Evolutionary conservation across 2,113 vertebrate genomes (phyloP), one percentile per base, ranked within the genome.

Genomic region (Syngnathus scovelli): DNA sequence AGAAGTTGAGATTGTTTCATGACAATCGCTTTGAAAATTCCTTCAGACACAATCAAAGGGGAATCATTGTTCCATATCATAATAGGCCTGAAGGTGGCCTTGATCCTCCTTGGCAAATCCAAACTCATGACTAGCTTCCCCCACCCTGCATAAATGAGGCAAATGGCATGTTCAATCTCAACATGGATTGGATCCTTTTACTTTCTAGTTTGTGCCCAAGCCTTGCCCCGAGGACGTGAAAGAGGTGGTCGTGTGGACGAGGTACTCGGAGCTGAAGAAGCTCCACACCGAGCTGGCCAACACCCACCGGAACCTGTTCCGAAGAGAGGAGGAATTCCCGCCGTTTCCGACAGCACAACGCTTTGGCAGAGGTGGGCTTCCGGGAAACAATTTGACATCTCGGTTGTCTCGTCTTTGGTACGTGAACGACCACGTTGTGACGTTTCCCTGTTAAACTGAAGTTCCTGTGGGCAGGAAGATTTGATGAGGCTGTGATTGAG

Each of bases 261-360:
- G 95, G 49, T 96, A 94, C 81, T 93, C 93, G 0, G 95, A 96
- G 85, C 91, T 96, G 67, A 94, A 93, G 82, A 95, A 94, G 87
- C 91, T 96, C 33, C 93, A 96, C 0, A 90, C 92, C 7, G 95
- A 96, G 82, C 75, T 96, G 83, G 91, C 93, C 51, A 96, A 93
- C 78, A 96, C 93, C 1, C 95, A 96, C 76, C 91, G 92, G 60
- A 95, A 96, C 84, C 91, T 96, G 68, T 96, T 96, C 85, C 88
- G 94, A 4, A 87, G 92, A 55, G 83, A 89, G 9, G 94, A 96
- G 78, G 94, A 95, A 67, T 96, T 96, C 68, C 95, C 95, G 0
- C 38, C 92, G 5, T 96, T 96, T 66, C 94, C 95, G 0, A 85
- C 89, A 0, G 92, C 92, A 8, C 94, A 95, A 70, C 82, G 95